Base-by-base conservation (phyloP, 1,140 invertebrate species). In the Meloidogyne floridensis region DNA sequence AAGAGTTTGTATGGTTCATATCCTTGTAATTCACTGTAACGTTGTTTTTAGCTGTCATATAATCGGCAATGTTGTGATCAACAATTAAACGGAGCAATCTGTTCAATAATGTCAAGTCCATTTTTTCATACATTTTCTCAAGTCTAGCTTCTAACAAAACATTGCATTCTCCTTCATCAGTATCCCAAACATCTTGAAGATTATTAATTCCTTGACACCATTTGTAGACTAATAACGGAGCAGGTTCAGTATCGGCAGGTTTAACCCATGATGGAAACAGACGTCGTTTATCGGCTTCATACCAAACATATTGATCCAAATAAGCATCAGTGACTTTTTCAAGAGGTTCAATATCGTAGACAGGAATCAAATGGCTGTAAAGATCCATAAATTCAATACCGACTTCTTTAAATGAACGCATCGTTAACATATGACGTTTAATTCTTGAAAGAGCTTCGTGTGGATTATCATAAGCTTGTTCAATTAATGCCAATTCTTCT, bases 251-350 rank as follows among this genome's bases (percentile, higher is more conserved):
- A 90, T 99, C 98, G 2, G 95, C 95, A 0, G 98, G 97, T 91
- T 85, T 99, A 3, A 99, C 95, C 98, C 98, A 99, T 0, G 96
- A 95, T 72, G 98, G 98, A 87, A 99, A 97, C 4, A 99, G 91
- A 47, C 96, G 91, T 43, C 98, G 92, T 90, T 99, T 99, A 90
- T 99, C 98, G 0, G 98, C 96, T 91, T 99, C 98, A 90, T 99
- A 99, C 97, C 97, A 99, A 8, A 99, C 91, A 91, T 99, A 99
- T 91, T 99, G 98, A 92, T 99, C 97, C 47, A 99, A 91, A 91
- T 99, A 99, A n/a, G 98, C 98, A 91, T 99, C 98, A 0, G 97
- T 98, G 43, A 99, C 98, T 91, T 99, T 99, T 91, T 99, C 98
- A 9, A 99, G 91, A 0, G 98, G 97, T 88, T 99, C 97, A 18